phyloP scores from a whole-genome alignment of 2,888 invertebrate genomes.

The Phaonia tiefii region DNA sequence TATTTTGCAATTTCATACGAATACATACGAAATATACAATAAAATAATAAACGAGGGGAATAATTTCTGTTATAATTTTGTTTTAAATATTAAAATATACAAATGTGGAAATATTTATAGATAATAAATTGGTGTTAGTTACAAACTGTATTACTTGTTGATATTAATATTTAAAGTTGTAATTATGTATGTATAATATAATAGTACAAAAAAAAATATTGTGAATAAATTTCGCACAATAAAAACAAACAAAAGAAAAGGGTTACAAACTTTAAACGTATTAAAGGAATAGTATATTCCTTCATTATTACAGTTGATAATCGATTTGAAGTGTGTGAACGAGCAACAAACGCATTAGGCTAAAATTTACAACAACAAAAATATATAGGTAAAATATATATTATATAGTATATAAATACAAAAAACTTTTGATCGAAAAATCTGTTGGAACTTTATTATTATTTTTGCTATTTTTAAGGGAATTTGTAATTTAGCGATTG shows the following conservation, averaged over 20 bases:
- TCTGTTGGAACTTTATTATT: constrained; percentile 35
- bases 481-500: constrained; percentile 57
- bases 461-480: constrained; percentile 31
- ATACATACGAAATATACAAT: constrained; percentile 44
- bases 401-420: constrained; percentile 47
- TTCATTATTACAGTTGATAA: constrained; percentile 24
- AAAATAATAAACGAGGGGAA: constrained; percentile 45
- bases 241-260: constrained; percentile 42
- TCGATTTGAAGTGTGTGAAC: constrained; percentile 12
- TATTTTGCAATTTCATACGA: constrained; percentile 43
- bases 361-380: constrained; percentile 40
- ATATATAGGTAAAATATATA: constrained; percentile 67
- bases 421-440: constrained; percentile 40
- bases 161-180: neutral
- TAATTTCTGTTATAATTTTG: constrained; percentile 69
- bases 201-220: constrained; percentile 53
- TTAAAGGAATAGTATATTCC: constrained; percentile 20
- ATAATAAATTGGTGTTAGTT: constrained; percentile 75
- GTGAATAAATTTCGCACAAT: constrained; percentile 68
- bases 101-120: constrained; percentile 61
- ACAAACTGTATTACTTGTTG: constrained; percentile 60
- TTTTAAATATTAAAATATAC: constrained; percentile 70
- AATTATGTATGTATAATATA: neutral
- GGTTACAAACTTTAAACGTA: constrained; percentile 37
- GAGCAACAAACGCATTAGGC: constrained; percentile 43